These are phyloP conservation scores for Parthenolecanium corni DNA, from an alignment of 2,888 invertebrate genomes.

Conservation along the genomic window DNA sequence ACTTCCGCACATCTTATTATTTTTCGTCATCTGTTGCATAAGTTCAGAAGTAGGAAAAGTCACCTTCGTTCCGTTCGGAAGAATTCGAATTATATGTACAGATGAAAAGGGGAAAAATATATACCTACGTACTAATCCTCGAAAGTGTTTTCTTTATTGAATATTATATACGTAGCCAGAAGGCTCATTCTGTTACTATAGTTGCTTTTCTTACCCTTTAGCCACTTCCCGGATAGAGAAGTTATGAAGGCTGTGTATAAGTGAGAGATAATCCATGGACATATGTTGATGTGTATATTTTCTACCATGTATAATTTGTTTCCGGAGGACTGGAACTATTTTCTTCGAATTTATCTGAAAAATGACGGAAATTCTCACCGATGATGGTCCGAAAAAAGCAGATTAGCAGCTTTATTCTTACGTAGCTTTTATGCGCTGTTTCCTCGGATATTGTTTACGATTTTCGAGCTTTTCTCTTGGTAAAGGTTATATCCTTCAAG, in stretches of 20 bases:
- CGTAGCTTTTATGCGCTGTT: no score
- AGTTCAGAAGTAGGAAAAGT: conserved; percentile 10
- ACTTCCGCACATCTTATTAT: conserved; percentile 23
- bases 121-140: neutral
- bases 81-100: conserved; percentile 16
- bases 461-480: no score
- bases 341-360: neutral
- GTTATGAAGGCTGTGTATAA: neutral
- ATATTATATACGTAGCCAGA: no score
- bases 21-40: conserved; percentile 11
- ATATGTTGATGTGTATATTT: conserved; percentile 6
- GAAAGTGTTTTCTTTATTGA: conserved; percentile 8
- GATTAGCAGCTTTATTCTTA: no score
- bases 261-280: neutral
- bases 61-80: conserved; percentile 17
- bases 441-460: no score
- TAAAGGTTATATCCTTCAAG: no score
- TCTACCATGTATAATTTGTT: neutral
- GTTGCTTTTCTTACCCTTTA: conserved; percentile 11
- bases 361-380: conserved; percentile 4
- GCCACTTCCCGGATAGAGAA: conserved; percentile 25
- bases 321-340: conserved; percentile 1
- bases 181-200: no score
- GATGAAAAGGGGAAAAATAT: no score
- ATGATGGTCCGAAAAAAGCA: no score